Evolutionary conservation across 1,140 invertebrate species (phyloP).

Genomic region (Ceratina japonica): DNA sequence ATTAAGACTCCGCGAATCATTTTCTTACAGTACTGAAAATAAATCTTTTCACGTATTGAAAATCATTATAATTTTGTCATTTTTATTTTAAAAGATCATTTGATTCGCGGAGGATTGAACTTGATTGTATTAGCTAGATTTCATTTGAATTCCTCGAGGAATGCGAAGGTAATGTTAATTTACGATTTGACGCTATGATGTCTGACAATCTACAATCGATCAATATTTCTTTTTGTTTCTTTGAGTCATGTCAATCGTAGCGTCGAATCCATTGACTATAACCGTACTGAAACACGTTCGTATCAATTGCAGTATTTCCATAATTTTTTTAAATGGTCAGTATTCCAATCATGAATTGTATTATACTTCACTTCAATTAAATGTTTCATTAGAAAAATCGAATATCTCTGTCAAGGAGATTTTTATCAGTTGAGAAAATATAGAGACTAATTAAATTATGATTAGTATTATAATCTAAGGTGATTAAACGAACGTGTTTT

Average conservation of each 20-base stretch:
- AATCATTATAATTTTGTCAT: conserved; percentile 11
- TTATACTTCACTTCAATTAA: too few species aligned
- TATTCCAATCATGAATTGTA: too few species aligned
- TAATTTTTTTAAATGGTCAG: neutral
- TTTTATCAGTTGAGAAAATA: neutral
- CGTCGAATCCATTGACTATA: conserved; percentile 2
- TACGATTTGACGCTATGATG: conserved; percentile 22
- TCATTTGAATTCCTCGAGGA: conserved; percentile 7
- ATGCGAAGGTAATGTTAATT: neutral
- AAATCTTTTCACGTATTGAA: neutral
- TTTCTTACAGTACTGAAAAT: too few species aligned
- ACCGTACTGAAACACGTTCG: conserved; percentile 2
- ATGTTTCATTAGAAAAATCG: too few species aligned
- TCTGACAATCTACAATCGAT: neutral
- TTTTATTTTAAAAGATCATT: neutral
- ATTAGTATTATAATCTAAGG: too few species aligned
- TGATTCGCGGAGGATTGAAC: conserved; percentile 25
- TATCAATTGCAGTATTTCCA: neutral
- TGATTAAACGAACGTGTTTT: neutral
- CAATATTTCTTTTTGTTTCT: neutral
- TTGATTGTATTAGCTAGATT: conserved; percentile 22
- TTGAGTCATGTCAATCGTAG: conserved; percentile 4
- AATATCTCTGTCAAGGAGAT: too few species aligned
- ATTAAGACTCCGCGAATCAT: conserved; percentile 28
- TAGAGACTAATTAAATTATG: too few species aligned